Evolutionary conservation across 2,113 vertebrate species (phyloP).

Genomic region (Osmerus mordax): DNA sequence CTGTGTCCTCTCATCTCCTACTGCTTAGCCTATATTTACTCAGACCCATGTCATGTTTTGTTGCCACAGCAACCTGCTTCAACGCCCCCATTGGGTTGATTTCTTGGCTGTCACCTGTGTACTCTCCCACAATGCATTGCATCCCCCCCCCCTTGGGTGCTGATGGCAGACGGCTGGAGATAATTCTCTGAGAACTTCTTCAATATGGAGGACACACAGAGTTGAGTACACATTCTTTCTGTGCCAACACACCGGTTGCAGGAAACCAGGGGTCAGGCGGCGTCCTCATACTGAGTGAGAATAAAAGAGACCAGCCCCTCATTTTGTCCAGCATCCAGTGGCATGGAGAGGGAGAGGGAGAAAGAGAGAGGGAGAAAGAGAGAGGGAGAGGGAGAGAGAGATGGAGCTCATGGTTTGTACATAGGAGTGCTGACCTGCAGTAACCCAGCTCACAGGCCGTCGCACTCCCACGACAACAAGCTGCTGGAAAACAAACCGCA

Average conservation of each 20-base stretch:
- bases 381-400: not conserved
- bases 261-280: not conserved
- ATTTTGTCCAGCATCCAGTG: no score
- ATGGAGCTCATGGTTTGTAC: not conserved
- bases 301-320: no score
- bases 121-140: constrained; percentile 57
- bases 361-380: not conserved
- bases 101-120: constrained; percentile 54
- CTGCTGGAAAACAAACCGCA: constrained; percentile 38
- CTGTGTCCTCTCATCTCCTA: constrained; percentile 33
- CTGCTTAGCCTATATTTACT: constrained; percentile 58
- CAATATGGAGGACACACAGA: not conserved
- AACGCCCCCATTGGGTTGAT: constrained; percentile 40
- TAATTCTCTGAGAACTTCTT: not conserved
- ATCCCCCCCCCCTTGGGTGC: constrained; percentile 10
- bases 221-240: constrained; percentile 1
- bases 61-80: constrained; percentile 59
- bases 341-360: no score
- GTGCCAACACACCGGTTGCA: constrained; percentile 1
- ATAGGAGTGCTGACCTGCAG: constrained; percentile 29
- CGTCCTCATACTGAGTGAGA: not conserved
- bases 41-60: constrained; percentile 52
- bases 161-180: not conserved
- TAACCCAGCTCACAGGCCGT: constrained; percentile 29
- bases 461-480: constrained; percentile 31